phyloP scores from a whole-genome alignment of 2,113 vertebrate species.

The Heterochromis multidens region DNA sequence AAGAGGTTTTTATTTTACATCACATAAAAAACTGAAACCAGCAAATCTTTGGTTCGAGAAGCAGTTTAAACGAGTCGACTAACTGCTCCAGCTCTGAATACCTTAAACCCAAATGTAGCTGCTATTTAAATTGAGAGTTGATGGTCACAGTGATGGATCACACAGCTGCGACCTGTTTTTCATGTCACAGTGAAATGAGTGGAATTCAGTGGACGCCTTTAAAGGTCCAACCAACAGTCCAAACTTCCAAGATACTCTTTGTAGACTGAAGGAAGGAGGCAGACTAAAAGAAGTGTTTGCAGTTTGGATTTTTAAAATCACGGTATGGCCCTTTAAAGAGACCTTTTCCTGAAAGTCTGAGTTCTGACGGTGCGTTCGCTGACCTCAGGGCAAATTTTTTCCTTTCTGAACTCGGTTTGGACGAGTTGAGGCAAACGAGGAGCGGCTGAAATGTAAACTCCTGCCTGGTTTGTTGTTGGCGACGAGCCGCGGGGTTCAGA shows the following conservation, averaged over 20 bases:
- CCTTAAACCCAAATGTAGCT: too few species aligned
- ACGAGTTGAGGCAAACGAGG: background rate
- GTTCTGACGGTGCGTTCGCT: background rate
- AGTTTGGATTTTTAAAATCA: too few species aligned
- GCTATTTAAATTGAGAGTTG: too few species aligned
- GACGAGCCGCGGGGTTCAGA: background rate
- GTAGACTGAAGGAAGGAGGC: too few species aligned
- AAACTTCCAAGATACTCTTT: too few species aligned
- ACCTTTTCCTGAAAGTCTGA: background rate
- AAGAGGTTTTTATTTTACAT: too few species aligned
- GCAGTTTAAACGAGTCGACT: too few species aligned
- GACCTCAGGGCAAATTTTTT: background rate
- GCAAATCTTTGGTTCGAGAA: background rate
- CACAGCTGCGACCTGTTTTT: rapidly evolving
- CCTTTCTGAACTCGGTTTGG: background rate
- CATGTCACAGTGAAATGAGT: background rate
- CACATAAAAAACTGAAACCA: too few species aligned
- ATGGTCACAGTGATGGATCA: background rate
- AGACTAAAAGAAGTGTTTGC: too few species aligned
- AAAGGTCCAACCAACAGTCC: background rate
- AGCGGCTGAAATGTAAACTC: background rate
- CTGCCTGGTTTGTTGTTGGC: background rate
- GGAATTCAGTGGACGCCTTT: background rate
- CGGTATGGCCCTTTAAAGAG: background rate
- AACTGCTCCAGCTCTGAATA: too few species aligned